Percentiles rank a stretch among this genome's conserved stretches.
These are phyloP conservation scores for Orchesella cincta DNA, from an alignment of 1,140 invertebrate genomes.

Conservation along the genomic window DNA sequence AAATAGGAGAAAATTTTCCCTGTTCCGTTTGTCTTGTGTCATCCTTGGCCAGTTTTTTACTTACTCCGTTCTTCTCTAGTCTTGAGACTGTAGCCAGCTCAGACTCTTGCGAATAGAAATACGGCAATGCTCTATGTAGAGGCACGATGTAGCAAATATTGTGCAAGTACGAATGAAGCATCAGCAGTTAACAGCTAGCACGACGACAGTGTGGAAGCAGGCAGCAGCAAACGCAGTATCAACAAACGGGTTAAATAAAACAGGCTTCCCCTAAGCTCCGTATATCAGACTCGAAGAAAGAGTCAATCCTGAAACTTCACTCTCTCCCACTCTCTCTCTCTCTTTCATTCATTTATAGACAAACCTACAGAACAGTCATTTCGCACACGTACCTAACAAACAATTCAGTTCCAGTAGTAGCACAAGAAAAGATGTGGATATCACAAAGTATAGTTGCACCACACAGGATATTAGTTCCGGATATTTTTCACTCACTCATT, in stretches of 20 bases:
- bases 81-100: too few relatives aligned
- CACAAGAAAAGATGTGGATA: not conserved
- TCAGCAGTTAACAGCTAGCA: not conserved
- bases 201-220: not conserved
- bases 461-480: not conserved
- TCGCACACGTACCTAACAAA: not conserved
- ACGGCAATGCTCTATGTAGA: too few relatives aligned
- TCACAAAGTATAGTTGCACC: not conserved
- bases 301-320: constrained; percentile 20
- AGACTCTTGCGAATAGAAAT: too few relatives aligned
- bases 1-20: too few relatives aligned
- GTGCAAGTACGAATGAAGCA: not conserved
- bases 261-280: not conserved
- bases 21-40: too few relatives aligned
- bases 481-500: not conserved
- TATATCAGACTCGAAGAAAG: constrained; percentile 9
- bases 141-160: too few relatives aligned
- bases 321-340: not conserved
- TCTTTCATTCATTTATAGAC: not conserved
- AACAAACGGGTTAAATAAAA: constrained; percentile 2
- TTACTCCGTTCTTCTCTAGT: too few relatives aligned
- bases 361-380: not conserved
- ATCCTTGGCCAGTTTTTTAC: too few relatives aligned
- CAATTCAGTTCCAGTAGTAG: not conserved
- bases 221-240: not conserved